Percentiles rank a stretch among this genome's conserved stretches.
phyloP scores from a whole-genome alignment of 2,888 invertebrate species.

The Cataglyphis rosenhaueri region DNA sequence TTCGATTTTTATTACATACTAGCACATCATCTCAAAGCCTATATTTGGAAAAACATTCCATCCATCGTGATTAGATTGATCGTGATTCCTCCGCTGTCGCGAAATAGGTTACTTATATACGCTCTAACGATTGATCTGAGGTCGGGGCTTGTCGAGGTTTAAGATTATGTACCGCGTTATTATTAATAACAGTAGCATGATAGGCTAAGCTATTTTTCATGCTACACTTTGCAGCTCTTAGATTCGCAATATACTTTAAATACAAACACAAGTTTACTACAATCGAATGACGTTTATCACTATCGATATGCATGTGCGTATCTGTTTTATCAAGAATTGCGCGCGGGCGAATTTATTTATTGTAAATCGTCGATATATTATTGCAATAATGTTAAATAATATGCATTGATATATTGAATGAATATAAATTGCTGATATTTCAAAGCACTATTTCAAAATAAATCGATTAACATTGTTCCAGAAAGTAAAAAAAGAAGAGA shows the following conservation, averaged over 20 bases:
- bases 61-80: slow-evolving; percentile 71
- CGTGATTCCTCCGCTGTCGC: slow-evolving; percentile 58
- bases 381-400: not conserved
- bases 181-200: slow-evolving; percentile 54
- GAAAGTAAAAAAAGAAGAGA: not conserved
- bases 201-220: slow-evolving; percentile 61
- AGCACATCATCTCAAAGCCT: slow-evolving; percentile 72
- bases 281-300: slow-evolving; percentile 65
- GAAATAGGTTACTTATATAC: slow-evolving; percentile 69
- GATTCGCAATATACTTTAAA: slow-evolving; percentile 57
- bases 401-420: not conserved
- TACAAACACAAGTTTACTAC: slow-evolving; percentile 53
- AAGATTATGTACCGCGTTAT: slow-evolving; percentile 57
- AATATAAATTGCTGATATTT: not conserved
- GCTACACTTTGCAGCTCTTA: slow-evolving; percentile 56
- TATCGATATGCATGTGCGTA: slow-evolving; percentile 72
- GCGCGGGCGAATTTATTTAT: slow-evolving; percentile 73
- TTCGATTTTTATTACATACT: slow-evolving; percentile 80
- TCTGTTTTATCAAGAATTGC: slow-evolving; percentile 62
- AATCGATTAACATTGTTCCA: not conserved
- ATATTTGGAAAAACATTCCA: slow-evolving; percentile 76
- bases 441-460: not conserved
- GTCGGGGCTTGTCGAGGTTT: slow-evolving; percentile 58
- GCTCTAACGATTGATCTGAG: slow-evolving; percentile 63
- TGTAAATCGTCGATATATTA: slow-evolving; percentile 62